Percentiles rank a stretch among this genome's conserved stretches.
Conservation (phyloP, 2,113 vertebrate species). For the Oncorhynchus kisutch region DNA sequence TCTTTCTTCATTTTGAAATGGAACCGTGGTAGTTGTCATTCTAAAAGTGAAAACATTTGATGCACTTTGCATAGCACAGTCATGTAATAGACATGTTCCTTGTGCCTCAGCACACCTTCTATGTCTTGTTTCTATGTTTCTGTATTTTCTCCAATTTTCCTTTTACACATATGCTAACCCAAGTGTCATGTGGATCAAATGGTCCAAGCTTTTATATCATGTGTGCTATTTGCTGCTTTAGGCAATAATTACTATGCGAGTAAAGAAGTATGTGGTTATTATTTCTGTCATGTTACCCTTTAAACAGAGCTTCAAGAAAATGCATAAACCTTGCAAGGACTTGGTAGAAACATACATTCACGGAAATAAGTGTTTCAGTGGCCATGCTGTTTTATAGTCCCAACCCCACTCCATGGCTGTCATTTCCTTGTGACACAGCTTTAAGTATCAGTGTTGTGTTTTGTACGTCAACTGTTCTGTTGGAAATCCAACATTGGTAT, state of each 20-base stretch:
- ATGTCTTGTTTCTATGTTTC: slow-evolving; percentile 2
- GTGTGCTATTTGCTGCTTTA: slow-evolving; percentile 4
- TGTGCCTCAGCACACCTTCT: not conserved
- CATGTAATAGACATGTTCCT: not conserved
- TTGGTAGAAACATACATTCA: not conserved
- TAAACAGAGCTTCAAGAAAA: not conserved
- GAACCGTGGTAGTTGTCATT: not conserved
- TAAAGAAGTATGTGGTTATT: not conserved
- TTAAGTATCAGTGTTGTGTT: too few species aligned
- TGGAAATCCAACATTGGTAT: not conserved
- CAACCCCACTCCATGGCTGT: slow-evolving; percentile 9
- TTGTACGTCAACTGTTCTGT: too few species aligned
- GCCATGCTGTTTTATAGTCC: slow-evolving; percentile 9
- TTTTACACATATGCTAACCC: slow-evolving; percentile 17
- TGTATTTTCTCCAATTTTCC: not conserved
- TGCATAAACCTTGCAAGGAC: not conserved
- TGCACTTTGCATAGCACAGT: not conserved
- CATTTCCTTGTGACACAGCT: too few species aligned
- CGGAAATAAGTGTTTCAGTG: not conserved
- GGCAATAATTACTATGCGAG: slow-evolving; percentile 9
- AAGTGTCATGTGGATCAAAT: not conserved
- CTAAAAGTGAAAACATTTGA: not conserved
- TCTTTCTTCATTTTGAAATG: too few species aligned
- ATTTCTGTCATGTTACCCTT: not conserved
- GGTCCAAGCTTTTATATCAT: not conserved